Conservation (phyloP, 2,888 invertebrate species). For the Morpho deidamia region DNA sequence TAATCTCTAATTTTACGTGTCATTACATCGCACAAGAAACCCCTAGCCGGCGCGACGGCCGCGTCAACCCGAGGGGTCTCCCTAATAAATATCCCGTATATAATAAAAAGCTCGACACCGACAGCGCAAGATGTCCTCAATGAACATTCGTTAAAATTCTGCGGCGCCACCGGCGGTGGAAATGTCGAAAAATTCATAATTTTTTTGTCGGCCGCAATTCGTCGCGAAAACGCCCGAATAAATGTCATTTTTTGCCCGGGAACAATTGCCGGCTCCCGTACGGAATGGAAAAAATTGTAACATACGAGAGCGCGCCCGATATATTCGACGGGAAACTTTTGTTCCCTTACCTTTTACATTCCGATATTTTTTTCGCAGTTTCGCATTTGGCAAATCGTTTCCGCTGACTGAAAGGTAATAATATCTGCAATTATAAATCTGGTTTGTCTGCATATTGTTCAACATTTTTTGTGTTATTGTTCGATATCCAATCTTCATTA, state of each 20-base stretch:
- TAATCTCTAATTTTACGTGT: conserved; percentile 37
- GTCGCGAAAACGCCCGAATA: conserved; percentile 45
- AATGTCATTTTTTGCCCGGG: conserved; percentile 46
- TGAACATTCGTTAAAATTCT: conserved; percentile 46
- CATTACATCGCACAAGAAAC: conserved; percentile 29
- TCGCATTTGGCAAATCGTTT: conserved; percentile 27
- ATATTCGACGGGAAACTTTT: conserved; percentile 45
- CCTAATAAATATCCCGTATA: conserved; percentile 30
- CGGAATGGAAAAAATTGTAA: conserved; percentile 44
- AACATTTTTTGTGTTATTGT: no score
- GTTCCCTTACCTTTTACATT: conserved; percentile 34
- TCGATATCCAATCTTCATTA: no score
- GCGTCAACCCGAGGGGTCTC: conserved; percentile 27
- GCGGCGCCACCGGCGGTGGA: conserved; percentile 41
- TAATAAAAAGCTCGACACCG: conserved; percentile 38
- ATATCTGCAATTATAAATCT: conserved; percentile 7
- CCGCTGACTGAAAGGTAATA: conserved; percentile 14
- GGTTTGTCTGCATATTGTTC: neutral
- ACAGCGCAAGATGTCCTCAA: conserved; percentile 34
- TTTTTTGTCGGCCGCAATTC: conserved; percentile 44
- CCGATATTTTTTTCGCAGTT: conserved; percentile 23
- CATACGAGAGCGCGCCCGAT: conserved; percentile 45
- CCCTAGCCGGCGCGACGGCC: conserved; percentile 25
- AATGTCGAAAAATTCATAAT: conserved; percentile 45
- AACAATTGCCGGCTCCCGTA: conserved; percentile 42